These are phyloP conservation scores for Palaemon carinicauda DNA, from an alignment of 1,140 invertebrate genomes.

Conservation along the genomic window DNA sequence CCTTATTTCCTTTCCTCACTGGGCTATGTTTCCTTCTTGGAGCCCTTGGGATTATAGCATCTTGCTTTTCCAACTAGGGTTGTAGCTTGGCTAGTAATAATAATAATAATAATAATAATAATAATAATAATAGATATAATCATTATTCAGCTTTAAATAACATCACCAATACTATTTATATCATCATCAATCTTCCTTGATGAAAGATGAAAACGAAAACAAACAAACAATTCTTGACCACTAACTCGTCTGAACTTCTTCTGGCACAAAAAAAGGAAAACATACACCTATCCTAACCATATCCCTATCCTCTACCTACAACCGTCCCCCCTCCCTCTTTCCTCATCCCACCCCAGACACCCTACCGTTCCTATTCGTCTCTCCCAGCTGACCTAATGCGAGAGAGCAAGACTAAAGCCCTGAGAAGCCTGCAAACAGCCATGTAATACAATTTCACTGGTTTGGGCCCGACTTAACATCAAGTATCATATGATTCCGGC, in stretches of 20 bases:
- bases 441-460: constrained; percentile 52
- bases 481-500: constrained; percentile 46
- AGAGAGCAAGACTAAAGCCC: not conserved
- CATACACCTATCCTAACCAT: not conserved
- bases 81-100: too few relatives aligned
- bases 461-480: constrained; percentile 46
- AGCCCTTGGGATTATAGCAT: too few relatives aligned
- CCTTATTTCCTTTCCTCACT: too few relatives aligned
- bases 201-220: too few relatives aligned
- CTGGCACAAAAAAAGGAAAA: not conserved
- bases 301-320: not conserved
- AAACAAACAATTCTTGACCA: not conserved
- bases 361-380: not conserved
- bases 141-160: too few relatives aligned
- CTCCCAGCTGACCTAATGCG: constrained; percentile 31
- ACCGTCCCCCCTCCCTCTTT: not conserved
- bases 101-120: too few relatives aligned
- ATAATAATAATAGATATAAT: not conserved
- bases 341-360: not conserved
- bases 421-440: constrained; percentile 25
- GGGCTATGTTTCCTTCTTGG: too few relatives aligned
- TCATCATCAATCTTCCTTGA: not conserved
- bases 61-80: too few relatives aligned
- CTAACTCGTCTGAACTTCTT: not conserved
- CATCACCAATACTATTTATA: too few relatives aligned